Evolutionary conservation across 2,113 vertebrate genomes (phyloP).

Genomic region (Toxotes chatareus): DNA sequence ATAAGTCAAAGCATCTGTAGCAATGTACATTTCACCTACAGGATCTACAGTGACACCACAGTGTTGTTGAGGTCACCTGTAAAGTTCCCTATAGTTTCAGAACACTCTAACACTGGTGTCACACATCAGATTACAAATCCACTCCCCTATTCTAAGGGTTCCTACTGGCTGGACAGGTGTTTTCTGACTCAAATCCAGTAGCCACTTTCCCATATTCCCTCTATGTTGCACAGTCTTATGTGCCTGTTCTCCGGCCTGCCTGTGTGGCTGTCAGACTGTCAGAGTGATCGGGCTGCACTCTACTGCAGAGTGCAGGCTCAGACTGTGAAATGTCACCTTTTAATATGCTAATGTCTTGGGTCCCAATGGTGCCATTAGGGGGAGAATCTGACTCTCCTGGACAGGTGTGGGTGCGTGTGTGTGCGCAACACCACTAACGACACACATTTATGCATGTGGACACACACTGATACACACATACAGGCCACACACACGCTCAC

Average conservation of each 20-base stretch:
- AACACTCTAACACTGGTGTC: conserved; percentile 6
- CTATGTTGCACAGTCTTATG: conserved; percentile 20
- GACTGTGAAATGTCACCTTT: conserved; percentile 80
- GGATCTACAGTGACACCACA: neutral
- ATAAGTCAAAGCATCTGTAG: neutral
- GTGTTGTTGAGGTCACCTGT: neutral
- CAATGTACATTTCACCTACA: neutral
- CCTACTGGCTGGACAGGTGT: conserved; percentile 39
- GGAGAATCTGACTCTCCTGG: conserved; percentile 61
- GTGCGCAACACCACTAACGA: conserved; percentile 6
- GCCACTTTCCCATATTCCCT: conserved; percentile 33
- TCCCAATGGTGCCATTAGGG: conserved; percentile 77
- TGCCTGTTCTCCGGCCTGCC: conserved; percentile 48
- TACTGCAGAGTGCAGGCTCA: conserved; percentile 35
- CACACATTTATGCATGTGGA: conserved; percentile 9
- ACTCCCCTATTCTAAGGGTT: neutral
- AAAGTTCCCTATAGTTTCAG: neutral
- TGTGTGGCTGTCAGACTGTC: conserved; percentile 66
- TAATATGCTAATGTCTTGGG: conserved; percentile 78
- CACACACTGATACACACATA: conserved; percentile 7
- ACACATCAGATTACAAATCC: conserved; percentile 18
- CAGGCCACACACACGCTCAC: neutral
- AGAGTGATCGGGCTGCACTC: conserved; percentile 50
- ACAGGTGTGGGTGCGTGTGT: conserved; percentile 62
- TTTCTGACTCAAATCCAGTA: conserved; percentile 36